These are phyloP conservation scores for Drosophila meridiana DNA, from an alignment of 2,888 invertebrate genomes.

Conservation along the genomic window DNA sequence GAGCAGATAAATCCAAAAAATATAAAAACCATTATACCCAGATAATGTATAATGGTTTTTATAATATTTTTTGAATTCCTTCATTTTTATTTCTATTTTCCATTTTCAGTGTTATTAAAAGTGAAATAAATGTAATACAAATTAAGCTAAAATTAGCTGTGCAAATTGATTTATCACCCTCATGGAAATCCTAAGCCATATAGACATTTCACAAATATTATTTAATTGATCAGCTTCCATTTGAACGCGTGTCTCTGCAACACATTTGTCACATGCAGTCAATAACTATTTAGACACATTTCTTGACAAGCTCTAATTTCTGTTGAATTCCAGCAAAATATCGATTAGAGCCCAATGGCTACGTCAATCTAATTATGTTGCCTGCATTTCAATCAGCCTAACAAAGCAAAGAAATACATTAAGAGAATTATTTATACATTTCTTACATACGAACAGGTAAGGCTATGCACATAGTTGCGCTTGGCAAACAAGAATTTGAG, in stretches of 20 bases:
- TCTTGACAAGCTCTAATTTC: neutral
- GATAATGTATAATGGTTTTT: too few species aligned
- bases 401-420: conserved; percentile 1
- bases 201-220: neutral
- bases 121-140: neutral
- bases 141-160: neutral
- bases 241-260: neutral
- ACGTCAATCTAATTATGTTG: conserved; percentile 1
- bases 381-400: conserved; percentile 2
- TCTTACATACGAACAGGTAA: neutral
- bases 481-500: conserved; percentile 10
- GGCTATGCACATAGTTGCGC: conserved; percentile 4
- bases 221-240: neutral
- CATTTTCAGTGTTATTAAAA: too few species aligned
- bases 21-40: too few species aligned
- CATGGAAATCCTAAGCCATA: neutral
- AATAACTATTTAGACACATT: too few species aligned
- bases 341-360: neutral
- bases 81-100: too few species aligned
- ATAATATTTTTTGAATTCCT: too few species aligned
- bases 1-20: too few species aligned
- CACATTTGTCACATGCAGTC: neutral
- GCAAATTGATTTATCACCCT: neutral
- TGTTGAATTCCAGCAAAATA: neutral
- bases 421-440: neutral